Percentiles rank a stretch among this genome's conserved stretches.
These are phyloP conservation scores for Papilio protenor DNA, from an alignment of 2,888 invertebrate species.

Conservation along the genomic window DNA sequence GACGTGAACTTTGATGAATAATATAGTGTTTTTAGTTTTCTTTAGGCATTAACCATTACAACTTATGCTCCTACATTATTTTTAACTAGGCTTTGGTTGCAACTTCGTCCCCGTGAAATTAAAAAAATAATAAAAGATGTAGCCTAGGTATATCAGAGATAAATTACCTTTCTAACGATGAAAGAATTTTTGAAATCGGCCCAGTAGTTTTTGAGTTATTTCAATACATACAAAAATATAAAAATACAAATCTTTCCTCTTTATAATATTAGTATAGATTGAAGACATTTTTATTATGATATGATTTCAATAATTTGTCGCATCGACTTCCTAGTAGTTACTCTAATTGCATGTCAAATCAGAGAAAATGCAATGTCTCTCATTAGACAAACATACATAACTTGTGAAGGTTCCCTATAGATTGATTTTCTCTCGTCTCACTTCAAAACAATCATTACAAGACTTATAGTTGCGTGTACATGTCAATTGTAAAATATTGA, in stretches of 20 bases:
- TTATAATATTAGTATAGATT: too few relatives aligned
- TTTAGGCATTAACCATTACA: background rate
- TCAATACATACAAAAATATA: too few relatives aligned
- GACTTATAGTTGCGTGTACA: background rate
- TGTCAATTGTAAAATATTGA: slow-evolving; percentile 1
- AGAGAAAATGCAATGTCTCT: background rate
- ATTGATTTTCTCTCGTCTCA: slow-evolving; percentile 8
- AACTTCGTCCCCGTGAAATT: too few relatives aligned
- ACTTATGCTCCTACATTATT: background rate
- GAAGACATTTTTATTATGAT: background rate
- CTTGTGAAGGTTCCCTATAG: slow-evolving; percentile 12
- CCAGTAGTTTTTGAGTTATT: too few relatives aligned
- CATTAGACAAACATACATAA: background rate
- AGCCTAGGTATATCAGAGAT: too few relatives aligned
- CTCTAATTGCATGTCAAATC: slow-evolving; percentile 4
- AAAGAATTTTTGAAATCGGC: too few relatives aligned
- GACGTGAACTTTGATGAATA: background rate
- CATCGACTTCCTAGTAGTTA: background rate
- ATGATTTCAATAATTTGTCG: background rate
- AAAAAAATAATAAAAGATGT: too few relatives aligned
- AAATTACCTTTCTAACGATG: too few relatives aligned
- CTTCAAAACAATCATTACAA: slow-evolving; percentile 8
- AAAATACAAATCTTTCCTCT: too few relatives aligned
- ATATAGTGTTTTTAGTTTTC: background rate
- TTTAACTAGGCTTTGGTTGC: too few relatives aligned